Evolutionary conservation across 1,140 invertebrate genomes (phyloP), one percentile per base, ranked within the genome.

Genomic region (Zaprionus vittiger): DNA sequence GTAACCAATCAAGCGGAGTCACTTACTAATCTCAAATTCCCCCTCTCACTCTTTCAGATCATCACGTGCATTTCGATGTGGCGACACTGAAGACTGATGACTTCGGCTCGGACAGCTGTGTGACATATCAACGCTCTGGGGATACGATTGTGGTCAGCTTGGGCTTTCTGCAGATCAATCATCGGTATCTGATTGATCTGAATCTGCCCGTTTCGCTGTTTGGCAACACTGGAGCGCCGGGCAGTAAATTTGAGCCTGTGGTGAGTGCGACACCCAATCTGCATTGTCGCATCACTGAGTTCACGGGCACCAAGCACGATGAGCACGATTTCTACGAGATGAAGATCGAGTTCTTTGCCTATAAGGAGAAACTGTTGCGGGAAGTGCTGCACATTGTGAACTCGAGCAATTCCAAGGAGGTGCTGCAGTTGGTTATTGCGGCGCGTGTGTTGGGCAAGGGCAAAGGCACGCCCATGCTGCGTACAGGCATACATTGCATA

Each of bases 391-490:
- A 93, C 60, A 91, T 93, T 15, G 72, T 94, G 3, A 93, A 94
- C 62, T 71, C 90, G 17, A 86, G 78, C 47, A 92, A 92, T 67
- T 70, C 73, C 38, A 87, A 92, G 75, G 91, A 92, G 38, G 70
- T 90, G 61, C 64, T 93, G 7, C 92, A 92, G 68, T 63, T 93
- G 61, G 65, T 93, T 12, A 91, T 93, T 44, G 79, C 82, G n/a
- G 93, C 93, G 5, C 91, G 93, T 37, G 92, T 94, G 0, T 77
- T 94, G 64, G 94, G 93, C 12, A 94, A 94, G 73, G 94, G 93
- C 63, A 94, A 94, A 76, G 94, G 94, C 0, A 94, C 94, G 4
- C 94, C 94, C 26, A 87, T 94, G 73, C 73, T 94, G 65, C 89
- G 94, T 49, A 94, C 93, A 14, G 94, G 94, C 4, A 94, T 94